phyloP scores from a whole-genome alignment of 2,797 vertebrate genomes.

The Discoglossus pictus region DNA sequence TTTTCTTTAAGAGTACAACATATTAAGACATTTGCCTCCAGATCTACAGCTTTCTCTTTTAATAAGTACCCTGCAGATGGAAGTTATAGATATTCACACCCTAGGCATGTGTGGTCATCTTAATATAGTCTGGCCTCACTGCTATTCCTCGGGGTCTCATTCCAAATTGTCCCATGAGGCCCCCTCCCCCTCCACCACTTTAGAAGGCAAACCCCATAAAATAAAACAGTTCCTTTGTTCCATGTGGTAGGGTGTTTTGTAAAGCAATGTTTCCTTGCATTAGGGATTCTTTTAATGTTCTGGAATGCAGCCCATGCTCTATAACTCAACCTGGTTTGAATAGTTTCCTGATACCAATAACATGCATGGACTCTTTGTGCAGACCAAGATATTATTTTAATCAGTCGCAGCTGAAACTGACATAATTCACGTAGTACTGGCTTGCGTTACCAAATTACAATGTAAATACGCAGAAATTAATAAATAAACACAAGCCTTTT shows the following conservation, averaged over 20 bases:
- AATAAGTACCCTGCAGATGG: conserved; percentile 16
- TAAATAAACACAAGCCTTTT: conserved; percentile 48
- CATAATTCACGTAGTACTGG: conserved; percentile 49
- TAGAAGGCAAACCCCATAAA: conserved; percentile 47
- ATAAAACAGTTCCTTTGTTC: conserved; percentile 51
- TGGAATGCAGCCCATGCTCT: conserved; percentile 50
- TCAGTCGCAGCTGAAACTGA: conserved; percentile 51
- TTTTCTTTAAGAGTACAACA: neutral
- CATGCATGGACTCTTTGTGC: conserved; percentile 51
- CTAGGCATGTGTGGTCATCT: conserved; percentile 46
- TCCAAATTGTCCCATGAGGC: conserved; percentile 32
- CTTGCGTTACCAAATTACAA: conserved; percentile 48
- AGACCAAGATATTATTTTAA: conserved; percentile 52
- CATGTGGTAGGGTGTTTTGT: conserved; percentile 53
- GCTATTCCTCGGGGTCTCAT: conserved; percentile 28
- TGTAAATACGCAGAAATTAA: conserved; percentile 51
- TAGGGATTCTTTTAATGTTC: conserved; percentile 53
- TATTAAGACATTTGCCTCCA: neutral
- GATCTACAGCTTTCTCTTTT: conserved; percentile 5
- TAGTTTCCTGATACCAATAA: conserved; percentile 53
- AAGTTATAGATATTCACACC: conserved; percentile 39
- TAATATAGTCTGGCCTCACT: conserved; percentile 31
- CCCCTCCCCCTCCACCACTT: conserved; percentile 45
- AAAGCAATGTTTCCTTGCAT: conserved; percentile 53
- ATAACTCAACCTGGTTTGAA: conserved; percentile 52